Percentiles rank a stretch among this genome's conserved stretches.
Evolutionary conservation across 1,140 invertebrate genomes (phyloP).

Genomic region (Thalassaphorura encarpata): DNA sequence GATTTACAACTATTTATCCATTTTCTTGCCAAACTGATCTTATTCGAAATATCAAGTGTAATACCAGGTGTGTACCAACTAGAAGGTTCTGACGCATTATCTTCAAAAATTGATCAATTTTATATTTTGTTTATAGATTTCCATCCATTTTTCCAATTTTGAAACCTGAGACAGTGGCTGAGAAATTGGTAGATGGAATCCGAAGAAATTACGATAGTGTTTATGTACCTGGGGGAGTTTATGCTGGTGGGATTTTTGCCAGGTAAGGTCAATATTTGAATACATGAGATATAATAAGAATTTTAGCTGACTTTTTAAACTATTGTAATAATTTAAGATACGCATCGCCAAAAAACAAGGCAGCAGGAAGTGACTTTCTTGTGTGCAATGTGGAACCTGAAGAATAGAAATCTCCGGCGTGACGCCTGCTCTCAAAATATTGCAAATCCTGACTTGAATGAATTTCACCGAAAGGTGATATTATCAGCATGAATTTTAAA

Average conservation of each 20-base stretch:
- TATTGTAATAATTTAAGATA: constrained; percentile 12
- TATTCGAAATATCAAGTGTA: constrained; percentile 50
- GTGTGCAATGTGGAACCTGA: constrained; percentile 17
- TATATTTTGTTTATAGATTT: constrained; percentile 55
- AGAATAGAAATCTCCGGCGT: constrained; percentile 1
- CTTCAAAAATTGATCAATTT: no score
- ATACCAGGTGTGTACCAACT: constrained; percentile 55
- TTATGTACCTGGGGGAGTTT: constrained; percentile 15
- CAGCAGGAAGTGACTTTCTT: constrained; percentile 12
- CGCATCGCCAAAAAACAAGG: constrained; percentile 12
- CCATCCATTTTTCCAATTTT: constrained; percentile 9
- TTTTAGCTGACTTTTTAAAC: background rate
- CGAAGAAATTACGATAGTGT: constrained; percentile 20
- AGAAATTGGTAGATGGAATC: constrained; percentile 22
- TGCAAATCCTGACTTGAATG: background rate
- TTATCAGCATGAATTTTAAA: no score
- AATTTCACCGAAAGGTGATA: no score
- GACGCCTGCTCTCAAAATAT: no score
- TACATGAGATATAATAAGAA: background rate
- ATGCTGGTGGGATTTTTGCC: constrained; percentile 3
- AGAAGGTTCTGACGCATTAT: constrained; percentile 42
- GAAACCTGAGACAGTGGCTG: constrained; percentile 16
- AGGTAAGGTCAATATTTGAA: constrained; percentile 4
- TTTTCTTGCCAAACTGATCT: constrained; percentile 75
- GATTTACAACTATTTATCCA: constrained; percentile 68